These are phyloP conservation scores for Hemicordylus capensis DNA, from an alignment of 2,113 vertebrate genomes.

Conservation along the genomic window DNA sequence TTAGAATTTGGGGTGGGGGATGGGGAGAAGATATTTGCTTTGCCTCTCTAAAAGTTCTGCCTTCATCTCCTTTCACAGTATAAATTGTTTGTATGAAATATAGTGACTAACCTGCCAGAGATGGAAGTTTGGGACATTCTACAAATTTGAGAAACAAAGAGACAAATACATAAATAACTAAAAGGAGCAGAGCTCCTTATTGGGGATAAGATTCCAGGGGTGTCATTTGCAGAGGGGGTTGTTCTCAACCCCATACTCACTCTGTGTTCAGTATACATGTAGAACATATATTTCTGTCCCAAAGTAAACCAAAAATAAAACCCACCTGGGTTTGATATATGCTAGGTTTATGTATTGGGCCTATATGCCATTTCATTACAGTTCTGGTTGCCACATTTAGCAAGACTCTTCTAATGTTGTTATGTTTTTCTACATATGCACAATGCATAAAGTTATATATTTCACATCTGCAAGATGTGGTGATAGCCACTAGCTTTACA, in stretches of 20 bases:
- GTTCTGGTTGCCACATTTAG: no score
- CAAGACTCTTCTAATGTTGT: no score
- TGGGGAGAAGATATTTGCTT: background rate
- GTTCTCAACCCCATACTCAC: no score
- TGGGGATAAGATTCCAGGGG: background rate
- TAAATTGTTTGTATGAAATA: slow-evolving; percentile 25
- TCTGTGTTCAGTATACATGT: background rate
- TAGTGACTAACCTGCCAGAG: background rate
- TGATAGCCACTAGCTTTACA: background rate
- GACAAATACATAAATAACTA: no score
- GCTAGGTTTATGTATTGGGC: background rate
- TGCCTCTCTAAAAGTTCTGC: background rate
- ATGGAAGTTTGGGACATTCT: no score
- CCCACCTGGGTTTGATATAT: no score
- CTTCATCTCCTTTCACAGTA: slow-evolving; percentile 20
- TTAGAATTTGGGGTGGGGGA: slow-evolving; percentile 33
- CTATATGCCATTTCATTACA: no score
- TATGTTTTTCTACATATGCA: background rate
- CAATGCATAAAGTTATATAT: slow-evolving; percentile 13
- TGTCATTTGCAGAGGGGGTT: background rate
- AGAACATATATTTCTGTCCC: background rate
- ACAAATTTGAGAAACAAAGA: no score
- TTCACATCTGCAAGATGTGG: background rate
- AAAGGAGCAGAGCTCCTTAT: background rate
- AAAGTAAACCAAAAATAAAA: background rate